A percentile compares a stretch with the other conserved stretches of the same genome.
These are phyloP conservation scores for Phyto melanocephala DNA, from an alignment of 2,888 invertebrate species.

Conservation along the genomic window DNA sequence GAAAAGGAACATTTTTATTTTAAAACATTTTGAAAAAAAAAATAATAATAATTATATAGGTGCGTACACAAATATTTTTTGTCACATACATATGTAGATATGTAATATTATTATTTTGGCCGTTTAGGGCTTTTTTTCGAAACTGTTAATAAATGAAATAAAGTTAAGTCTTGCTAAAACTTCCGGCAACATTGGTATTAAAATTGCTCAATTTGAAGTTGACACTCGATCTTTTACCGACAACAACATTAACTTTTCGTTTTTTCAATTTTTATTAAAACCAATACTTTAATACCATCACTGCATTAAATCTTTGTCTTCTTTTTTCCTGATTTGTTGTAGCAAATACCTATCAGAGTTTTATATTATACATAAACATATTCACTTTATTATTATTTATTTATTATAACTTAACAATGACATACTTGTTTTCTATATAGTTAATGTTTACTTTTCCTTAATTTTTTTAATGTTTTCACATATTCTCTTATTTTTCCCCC, in stretches of 20 bases:
- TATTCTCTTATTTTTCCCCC: neutral
- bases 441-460: neutral
- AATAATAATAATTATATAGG: too few relatives aligned
- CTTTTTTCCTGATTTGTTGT: neutral
- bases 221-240: slow-evolving; percentile 20
- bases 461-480: neutral
- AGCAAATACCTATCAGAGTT: neutral
- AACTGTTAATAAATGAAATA: too few relatives aligned
- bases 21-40: too few relatives aligned
- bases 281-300: slow-evolving; percentile 6
- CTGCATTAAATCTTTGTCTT: slow-evolving; percentile 18
- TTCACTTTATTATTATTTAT: slow-evolving; percentile 2
- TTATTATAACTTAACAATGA: slow-evolving; percentile 25
- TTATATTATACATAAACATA: neutral
- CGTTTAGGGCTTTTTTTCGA: too few relatives aligned
- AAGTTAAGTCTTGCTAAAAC: too few relatives aligned
- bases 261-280: neutral
- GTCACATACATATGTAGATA: too few relatives aligned
- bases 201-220: slow-evolving; percentile 12
- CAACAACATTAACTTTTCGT: neutral
- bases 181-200: too few relatives aligned
- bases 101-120: too few relatives aligned
- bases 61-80: too few relatives aligned
- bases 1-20: too few relatives aligned
- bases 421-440: slow-evolving; percentile 21